Conservation (phyloP, 2,888 invertebrate genomes). For the Ptilodon capucinus region DNA sequence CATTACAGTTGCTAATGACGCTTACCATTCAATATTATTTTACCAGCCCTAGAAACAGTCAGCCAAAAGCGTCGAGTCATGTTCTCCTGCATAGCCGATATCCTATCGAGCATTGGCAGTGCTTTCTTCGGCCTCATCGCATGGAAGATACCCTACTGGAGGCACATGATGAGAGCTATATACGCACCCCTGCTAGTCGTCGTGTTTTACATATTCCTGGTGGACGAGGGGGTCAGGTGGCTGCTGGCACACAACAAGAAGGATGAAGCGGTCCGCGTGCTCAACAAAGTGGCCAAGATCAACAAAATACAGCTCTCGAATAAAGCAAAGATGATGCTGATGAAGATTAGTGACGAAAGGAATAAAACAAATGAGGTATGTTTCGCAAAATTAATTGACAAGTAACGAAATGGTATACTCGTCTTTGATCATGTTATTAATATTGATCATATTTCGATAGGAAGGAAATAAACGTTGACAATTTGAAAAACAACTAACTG, state of each 20-base stretch:
- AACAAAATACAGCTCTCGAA: conserved; percentile 84
- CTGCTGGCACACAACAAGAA: conserved; percentile 87
- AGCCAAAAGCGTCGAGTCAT: conserved; percentile 68
- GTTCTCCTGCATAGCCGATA: conserved; percentile 69
- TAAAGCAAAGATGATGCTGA: conserved; percentile 72
- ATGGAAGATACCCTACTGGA: conserved; percentile 88
- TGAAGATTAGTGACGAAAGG: conserved; percentile 56
- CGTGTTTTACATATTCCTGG: conserved; percentile 86
- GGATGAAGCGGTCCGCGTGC: conserved; percentile 84
- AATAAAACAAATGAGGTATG: conserved; percentile 51
- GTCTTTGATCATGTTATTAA: too few species aligned
- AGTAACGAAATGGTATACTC: not conserved
- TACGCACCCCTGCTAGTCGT: conserved; percentile 88
- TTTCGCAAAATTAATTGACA: not conserved
- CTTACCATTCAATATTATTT: not conserved
- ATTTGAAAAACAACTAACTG: too few species aligned
- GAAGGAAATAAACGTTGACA: too few species aligned
- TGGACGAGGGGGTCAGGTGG: conserved; percentile 92
- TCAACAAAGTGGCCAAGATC: conserved; percentile 85
- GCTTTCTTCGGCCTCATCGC: conserved; percentile 87
- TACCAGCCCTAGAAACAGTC: conserved; percentile 68
- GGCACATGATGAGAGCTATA: conserved; percentile 84
- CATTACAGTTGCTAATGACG: too few species aligned
- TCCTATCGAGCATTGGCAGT: conserved; percentile 83
- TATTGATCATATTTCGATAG: too few species aligned